Evolutionary conservation across 2,888 invertebrate species (phyloP), one percentile per base, ranked within the genome.

Genomic region (Teinopalpus imperialis): DNA sequence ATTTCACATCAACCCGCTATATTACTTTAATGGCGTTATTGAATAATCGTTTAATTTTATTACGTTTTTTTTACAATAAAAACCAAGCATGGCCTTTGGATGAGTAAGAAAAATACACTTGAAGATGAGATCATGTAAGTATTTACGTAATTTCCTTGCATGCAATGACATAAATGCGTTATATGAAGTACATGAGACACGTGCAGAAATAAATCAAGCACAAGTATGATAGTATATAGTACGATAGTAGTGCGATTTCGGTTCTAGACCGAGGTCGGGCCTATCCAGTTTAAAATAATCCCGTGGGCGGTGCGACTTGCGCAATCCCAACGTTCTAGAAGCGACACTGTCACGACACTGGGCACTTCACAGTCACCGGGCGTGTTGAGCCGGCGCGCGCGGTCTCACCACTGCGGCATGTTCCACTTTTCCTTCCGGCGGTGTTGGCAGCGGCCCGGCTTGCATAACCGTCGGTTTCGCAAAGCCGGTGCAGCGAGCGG

Each of bases 381-480:
- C 87, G 87, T 87, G 87, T 66, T 78, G 73, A 76, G 72, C 61
- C 79, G 83, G 75, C 81, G 86, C 85, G 81, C 77, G 85, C 85
- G 80, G 76, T 74, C 75, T 71, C 68, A 69, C 79, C 86, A 87
- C 85, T 86, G 87, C 83, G 81, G 62, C 74, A 75, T 82, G 87
- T 85, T 88, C 88, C 83, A 88, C 87, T 88, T 87, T 86, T 87
- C 85, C 87, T 86, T 87, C 86, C 88, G 86, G 81, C 70, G 70
- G 68, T 16, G 16, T 16, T 87, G 88, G 88, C 88, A 88, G 79
- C 82, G 81, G 77, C 80, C 68, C 77, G 79, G 81, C 87, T 87
- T 87, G 87, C 87, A 87, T 87, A 86, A 88, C 86, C 77, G 71
- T 66, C 74, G 76, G 81, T 88, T 87, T 87, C 88, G 88, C 87